Conservation (phyloP, 2,797 vertebrate genomes). For the Erpetoichthys calabaricus region DNA sequence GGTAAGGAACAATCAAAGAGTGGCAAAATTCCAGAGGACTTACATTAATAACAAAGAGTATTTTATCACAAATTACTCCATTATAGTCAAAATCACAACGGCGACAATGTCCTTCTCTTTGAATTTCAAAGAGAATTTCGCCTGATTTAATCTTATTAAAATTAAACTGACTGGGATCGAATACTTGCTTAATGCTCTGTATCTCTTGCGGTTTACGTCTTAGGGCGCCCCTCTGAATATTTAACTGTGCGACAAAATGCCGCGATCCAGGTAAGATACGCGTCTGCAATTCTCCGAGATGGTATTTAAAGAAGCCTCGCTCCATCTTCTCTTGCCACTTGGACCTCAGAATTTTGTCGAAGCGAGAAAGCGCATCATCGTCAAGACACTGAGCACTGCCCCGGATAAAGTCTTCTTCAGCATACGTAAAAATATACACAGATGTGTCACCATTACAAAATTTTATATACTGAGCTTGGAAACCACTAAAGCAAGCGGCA, state of each 20-base stretch:
- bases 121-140: constrained; percentile 65
- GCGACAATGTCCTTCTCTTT: not conserved
- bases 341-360: constrained; percentile 48
- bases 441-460: not conserved
- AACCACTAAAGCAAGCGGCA: no score
- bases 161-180: constrained; percentile 62
- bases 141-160: constrained; percentile 60
- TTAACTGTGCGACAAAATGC: constrained; percentile 70
- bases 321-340: constrained; percentile 64
- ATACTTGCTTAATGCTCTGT: constrained; percentile 59
- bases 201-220: constrained; percentile 68
- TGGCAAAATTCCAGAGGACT: constrained; percentile 82
- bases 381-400: constrained; percentile 26
- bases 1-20: constrained; percentile 72
- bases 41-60: constrained; percentile 68
- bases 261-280: constrained; percentile 50
- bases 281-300: constrained; percentile 52
- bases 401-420: constrained; percentile 42
- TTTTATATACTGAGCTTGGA: no score
- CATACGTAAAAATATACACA: constrained; percentile 28
- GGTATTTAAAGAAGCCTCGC: constrained; percentile 68
- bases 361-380: constrained; percentile 26
- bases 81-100: not conserved
- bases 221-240: constrained; percentile 55
- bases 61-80: constrained; percentile 14